Base-by-base conservation (phyloP, 1,140 invertebrate species). In the Bombyx mori region DNA sequence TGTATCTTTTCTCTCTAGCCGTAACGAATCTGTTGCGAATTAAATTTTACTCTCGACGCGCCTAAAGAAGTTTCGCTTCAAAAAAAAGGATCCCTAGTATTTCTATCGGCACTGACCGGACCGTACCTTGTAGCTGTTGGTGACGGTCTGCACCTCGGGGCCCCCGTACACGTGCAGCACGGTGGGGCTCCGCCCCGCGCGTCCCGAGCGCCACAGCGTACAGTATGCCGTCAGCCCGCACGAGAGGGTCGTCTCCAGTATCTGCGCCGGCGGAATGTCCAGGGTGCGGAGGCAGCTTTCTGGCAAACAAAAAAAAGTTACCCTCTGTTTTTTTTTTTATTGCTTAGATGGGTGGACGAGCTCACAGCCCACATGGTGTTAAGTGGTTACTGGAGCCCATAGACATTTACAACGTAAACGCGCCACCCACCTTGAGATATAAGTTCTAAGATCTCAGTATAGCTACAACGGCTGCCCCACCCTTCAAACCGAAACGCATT, bases 81-180 rank as follows among this genome's bases (percentile, higher is more conserved):
- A 3, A 22, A 51, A 18, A 18, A 18, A 18, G 12, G 12, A 18
- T 18, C 12, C 12, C 12, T 18, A 18, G 12, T 18, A 1, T 18
- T 18, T 18, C 12, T 18, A 18, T 18, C 0, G 1, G 12, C 12
- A 18, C 12, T 18, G 12, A 18, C 12, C 12, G 12, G 12, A 18
- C 22, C 8, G 4, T 53, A 95, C 95, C 90, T 98, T 98, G 79
- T 97, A 99, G 22, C 94, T 94, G 88, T 99, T 99, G 44, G 95
- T 96, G 45, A 99, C 98, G 44, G 98, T 91, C 90, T 99, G 98
- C 35, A 99, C 97, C 83, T 98, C 97, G 0, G 98, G 98, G 9
- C 98, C 98, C 35, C 97, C 98, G 82, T 99, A 99, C 12, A 99
- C 95, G 83, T 98, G 97, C 10, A 99, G 89, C 57, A 99, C 93